phyloP scores from a whole-genome alignment of 2,113 vertebrate species.

The Potamarius usumacintae region DNA sequence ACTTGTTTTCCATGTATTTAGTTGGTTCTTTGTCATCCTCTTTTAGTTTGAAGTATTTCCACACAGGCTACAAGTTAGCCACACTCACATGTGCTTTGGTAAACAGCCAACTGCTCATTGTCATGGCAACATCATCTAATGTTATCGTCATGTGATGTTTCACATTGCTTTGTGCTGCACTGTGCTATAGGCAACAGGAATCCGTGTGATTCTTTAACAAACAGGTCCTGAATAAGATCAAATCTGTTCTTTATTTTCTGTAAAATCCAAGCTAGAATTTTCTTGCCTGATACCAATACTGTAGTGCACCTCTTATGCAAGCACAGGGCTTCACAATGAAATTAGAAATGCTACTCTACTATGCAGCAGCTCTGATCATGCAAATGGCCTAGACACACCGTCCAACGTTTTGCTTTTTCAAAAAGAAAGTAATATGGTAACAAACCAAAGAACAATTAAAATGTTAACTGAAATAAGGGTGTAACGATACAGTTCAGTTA shows the following conservation, averaged over 20 bases:
- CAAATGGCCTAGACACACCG: neutral
- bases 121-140: neutral
- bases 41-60: neutral
- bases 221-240: neutral
- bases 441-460: neutral
- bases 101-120: neutral
- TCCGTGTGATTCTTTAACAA: neutral
- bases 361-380: neutral
- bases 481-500: neutral
- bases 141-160: neutral
- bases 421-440: neutral
- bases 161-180: neutral
- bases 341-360: neutral
- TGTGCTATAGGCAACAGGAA: neutral
- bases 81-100: neutral
- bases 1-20: neutral
- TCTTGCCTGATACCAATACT: neutral
- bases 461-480: neutral
- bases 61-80: neutral
- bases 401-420: neutral
- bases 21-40: neutral
- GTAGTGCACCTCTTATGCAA: neutral
- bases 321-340: neutral
- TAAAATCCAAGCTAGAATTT: neutral
- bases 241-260: neutral